A percentile compares a stretch with the other conserved stretches of the same genome.
Evolutionary conservation across 2,113 vertebrate genomes (phyloP).

Genomic region (Halcyon senegalensis): DNA sequence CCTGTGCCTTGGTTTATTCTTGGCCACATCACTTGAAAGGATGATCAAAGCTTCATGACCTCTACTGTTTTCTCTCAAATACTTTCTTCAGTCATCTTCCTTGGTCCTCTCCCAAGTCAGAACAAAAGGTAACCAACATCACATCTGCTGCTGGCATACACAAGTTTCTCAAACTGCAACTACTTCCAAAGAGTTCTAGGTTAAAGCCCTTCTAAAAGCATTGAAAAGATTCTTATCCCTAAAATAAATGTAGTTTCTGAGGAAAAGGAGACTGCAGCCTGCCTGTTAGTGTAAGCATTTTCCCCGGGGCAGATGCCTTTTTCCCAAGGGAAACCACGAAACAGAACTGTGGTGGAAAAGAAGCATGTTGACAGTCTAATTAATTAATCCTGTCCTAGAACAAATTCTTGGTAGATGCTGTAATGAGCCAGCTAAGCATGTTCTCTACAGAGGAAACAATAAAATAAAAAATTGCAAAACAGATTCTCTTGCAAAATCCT

Average conservation of each 20-base stretch:
- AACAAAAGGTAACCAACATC: neutral
- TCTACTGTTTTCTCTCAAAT: neutral
- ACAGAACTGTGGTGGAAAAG: neutral
- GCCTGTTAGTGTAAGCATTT: neutral
- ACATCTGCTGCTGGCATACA: neutral
- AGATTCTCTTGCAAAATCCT: slow-evolving; percentile 15
- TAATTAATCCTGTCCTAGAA: neutral
- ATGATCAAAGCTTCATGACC: neutral
- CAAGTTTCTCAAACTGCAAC: neutral
- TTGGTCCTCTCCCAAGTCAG: neutral
- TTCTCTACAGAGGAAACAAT: slow-evolving; percentile 13
- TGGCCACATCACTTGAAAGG: neutral
- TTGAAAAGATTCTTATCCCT: neutral
- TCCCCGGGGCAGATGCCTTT: neutral
- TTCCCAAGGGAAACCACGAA: neutral
- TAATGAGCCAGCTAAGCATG: slow-evolving; percentile 28
- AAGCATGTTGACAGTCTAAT: neutral
- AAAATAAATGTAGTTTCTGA: neutral
- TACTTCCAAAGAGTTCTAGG: neutral
- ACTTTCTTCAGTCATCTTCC: neutral
- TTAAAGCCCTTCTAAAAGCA: neutral
- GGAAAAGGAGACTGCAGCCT: neutral
- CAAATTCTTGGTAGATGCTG: slow-evolving; percentile 45
- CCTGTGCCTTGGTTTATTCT: neutral
- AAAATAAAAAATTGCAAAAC: neutral